Percentiles rank a stretch among this genome's conserved stretches.
Conservation (phyloP, 2,113 vertebrate species). For the Amphiprion percula region DNA sequence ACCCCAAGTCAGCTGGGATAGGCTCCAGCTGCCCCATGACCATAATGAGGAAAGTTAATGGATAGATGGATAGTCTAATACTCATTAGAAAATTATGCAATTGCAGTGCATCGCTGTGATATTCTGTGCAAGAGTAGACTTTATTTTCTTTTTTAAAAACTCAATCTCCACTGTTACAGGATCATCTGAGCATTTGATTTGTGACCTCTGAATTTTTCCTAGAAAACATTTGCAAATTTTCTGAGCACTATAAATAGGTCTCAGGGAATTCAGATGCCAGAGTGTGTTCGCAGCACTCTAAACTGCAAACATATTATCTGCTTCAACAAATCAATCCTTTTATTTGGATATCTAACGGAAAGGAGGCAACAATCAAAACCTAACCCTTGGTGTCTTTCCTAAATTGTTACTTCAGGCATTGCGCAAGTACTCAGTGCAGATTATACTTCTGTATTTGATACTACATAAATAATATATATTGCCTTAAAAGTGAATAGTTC, state of each 20-base stretch:
- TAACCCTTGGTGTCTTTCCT: background rate
- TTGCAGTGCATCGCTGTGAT: background rate
- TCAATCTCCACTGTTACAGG: background rate
- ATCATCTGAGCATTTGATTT: constrained; percentile 20
- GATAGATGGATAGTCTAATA: background rate
- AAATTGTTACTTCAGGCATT: background rate
- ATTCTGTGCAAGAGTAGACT: background rate
- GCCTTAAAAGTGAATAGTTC: background rate
- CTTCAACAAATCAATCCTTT: constrained; percentile 3
- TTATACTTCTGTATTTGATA: background rate
- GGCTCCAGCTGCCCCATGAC: too few relatives aligned
- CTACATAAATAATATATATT: background rate
- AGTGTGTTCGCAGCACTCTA: constrained; percentile 12
- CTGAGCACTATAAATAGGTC: constrained; percentile 29
- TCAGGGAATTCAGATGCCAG: constrained; percentile 12
- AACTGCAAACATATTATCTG: constrained; percentile 32
- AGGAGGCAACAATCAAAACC: background rate
- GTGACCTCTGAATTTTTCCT: constrained; percentile 43
- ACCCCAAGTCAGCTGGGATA: too few relatives aligned
- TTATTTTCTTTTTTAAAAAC: background rate
- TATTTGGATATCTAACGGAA: background rate
- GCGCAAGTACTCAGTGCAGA: background rate
- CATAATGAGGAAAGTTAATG: too few relatives aligned
- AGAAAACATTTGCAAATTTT: constrained; percentile 42
- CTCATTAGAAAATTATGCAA: background rate